Evolutionary conservation across 2,888 invertebrate species (phyloP), one percentile per base, ranked within the genome.

Genomic region (Sesia apiformis): DNA sequence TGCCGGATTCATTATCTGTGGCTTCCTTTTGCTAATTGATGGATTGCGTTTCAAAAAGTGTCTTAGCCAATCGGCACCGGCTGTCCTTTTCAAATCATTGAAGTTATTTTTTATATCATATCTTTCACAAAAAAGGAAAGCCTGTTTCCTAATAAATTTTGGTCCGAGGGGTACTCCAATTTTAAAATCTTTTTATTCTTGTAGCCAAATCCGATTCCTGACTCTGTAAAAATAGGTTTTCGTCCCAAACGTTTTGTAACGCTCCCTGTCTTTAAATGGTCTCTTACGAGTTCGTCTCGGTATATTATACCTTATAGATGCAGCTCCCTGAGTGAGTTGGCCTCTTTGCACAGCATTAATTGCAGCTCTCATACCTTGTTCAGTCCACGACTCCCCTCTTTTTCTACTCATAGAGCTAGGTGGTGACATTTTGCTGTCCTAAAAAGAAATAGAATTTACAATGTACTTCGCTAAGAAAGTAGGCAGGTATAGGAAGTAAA

Each of bases 171-270:
- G 51, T 39, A 51, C 40, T 39, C 51, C 51, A 39, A 39, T 51
- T 3, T 51, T 38, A 5, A 51, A 39, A 51, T 51, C 40, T 3
- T 51, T 39, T 51, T 51, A 51, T 51, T 39, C 51, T 38, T 38
- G 39, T 6, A 51, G 40, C 51, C 3, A 51, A 51, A 51, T 51
- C 51, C 5, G 39, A 39, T 51, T 51, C 51, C 39, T 51, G 40
- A 5, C 5, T 51, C n/a, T 39, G 60, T 58, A 52, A 60, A 57
- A 53, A 58, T 53, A 49, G 60, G 54, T 43, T 58, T 58, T 55
- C 60, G 57, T n/a, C 60, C 58, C 52, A 56, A 54, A 23, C 52
- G 49, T 49, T 49, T 49, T 49, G 5, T 4, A 23, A 4, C 49
- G 23, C 49, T 49, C 23, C 5, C 5, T 8, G 23, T 1, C 4